Conservation (phyloP, 2,888 invertebrate genomes). For the Salticus scenicus region DNA sequence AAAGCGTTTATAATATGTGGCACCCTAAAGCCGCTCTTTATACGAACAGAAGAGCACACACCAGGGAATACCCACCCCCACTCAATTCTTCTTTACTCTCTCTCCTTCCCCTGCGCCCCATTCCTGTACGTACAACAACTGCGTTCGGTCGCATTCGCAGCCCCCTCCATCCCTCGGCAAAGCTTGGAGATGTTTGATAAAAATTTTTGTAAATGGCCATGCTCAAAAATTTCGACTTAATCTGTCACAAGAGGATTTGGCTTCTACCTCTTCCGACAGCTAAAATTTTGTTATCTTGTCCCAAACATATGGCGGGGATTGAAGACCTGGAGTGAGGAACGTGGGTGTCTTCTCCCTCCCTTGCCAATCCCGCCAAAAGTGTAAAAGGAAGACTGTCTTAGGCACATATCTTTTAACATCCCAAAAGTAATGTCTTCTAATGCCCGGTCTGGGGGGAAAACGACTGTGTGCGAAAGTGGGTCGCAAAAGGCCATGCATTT, state of each 20-base stretch:
- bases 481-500: too few relatives aligned
- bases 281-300: constrained; percentile 68
- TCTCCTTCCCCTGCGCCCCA: constrained; percentile 15
- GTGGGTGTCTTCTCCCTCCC: constrained; percentile 19
- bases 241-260: constrained; percentile 67
- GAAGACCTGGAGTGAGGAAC: constrained; percentile 32
- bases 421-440: constrained; percentile 24
- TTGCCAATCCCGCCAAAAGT: background rate
- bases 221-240: constrained; percentile 70
- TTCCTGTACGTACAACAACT: constrained; percentile 14
- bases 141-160: constrained; percentile 46
- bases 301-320: constrained; percentile 63
- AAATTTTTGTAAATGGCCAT: constrained; percentile 70
- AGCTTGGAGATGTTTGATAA: constrained; percentile 67
- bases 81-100: background rate
- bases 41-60: constrained; percentile 58
- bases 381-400: constrained; percentile 38
- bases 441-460: background rate
- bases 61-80: constrained; percentile 39
- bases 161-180: constrained; percentile 15
- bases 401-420: constrained; percentile 57
- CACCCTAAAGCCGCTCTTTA: constrained; percentile 64
- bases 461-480: background rate
- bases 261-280: constrained; percentile 37
- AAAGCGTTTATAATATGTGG: constrained; percentile 62